phyloP scores from a whole-genome alignment of 1,140 invertebrate genomes.

The Sitobion miscanthi region DNA sequence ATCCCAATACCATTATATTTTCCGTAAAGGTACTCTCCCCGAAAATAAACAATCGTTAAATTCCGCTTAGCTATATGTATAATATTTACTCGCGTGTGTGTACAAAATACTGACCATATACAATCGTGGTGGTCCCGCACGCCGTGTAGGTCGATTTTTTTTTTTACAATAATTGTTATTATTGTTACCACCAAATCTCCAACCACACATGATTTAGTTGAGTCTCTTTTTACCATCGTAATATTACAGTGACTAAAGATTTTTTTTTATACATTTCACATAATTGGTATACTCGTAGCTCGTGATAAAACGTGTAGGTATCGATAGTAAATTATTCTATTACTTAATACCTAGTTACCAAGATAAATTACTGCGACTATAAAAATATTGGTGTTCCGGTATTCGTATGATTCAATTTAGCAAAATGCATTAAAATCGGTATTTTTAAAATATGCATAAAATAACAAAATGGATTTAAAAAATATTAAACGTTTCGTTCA shows the following conservation, averaged over 20 bases:
- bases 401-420: background rate
- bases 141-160: slow-evolving; percentile 2
- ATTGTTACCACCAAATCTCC: background rate
- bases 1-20: background rate
- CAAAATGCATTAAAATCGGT: background rate
- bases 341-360: background rate
- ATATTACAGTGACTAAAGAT: background rate
- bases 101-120: background rate
- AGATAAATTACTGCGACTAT: background rate
- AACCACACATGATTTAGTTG: background rate
- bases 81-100: background rate
- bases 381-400: background rate
- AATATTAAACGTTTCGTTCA: background rate
- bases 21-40: background rate
- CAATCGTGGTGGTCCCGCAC: background rate
- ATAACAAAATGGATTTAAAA: background rate
- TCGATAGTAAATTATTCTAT: background rate
- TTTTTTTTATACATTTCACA: background rate
- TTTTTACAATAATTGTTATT: background rate
- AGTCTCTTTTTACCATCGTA: background rate
- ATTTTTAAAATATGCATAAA: background rate
- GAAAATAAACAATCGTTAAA: slow-evolving; percentile 41
- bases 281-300: too few relatives aligned
- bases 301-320: background rate
- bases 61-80: background rate